Conservation (phyloP, 2,113 vertebrate genomes). For the Sarotherodon lohbergeri region DNA sequence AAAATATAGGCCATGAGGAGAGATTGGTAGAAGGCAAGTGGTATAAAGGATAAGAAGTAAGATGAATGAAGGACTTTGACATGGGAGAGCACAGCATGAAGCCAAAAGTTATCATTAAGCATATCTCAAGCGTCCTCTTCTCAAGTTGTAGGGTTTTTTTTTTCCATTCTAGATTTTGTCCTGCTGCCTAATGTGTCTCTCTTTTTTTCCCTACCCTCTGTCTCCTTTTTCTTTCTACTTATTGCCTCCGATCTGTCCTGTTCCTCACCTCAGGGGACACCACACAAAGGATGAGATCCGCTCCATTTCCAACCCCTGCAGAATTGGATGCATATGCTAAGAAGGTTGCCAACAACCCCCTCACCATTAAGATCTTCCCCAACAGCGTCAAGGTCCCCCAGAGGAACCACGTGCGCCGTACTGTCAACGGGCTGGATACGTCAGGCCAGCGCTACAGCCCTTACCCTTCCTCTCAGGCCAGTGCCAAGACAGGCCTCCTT, state of each 20-base stretch:
- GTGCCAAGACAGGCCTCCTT: constrained; percentile 90
- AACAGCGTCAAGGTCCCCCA: constrained; percentile 99
- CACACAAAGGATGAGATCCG: constrained; percentile 99
- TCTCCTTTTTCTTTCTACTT: background rate
- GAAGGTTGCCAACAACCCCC: constrained; percentile 98
- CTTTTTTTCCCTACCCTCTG: background rate
- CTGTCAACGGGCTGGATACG: constrained; percentile 97
- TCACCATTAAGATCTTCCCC: constrained; percentile 99
- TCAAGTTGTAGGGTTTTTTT: background rate
- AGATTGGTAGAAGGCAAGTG: background rate
- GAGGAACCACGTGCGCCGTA: constrained; percentile 96
- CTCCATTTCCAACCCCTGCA: constrained; percentile 99
- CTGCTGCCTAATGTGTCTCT: background rate
- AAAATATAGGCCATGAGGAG: background rate
- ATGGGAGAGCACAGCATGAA: background rate
- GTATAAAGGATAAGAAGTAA: background rate
- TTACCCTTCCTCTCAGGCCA: constrained; percentile 90
- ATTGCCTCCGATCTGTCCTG: constrained; percentile 28
- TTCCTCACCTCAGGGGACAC: constrained; percentile 88
- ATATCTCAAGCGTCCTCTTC: background rate
- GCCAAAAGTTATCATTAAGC: background rate
- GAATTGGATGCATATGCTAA: constrained; percentile 99
- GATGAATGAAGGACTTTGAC: background rate
- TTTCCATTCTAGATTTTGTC: background rate
- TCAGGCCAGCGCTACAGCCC: constrained; percentile 97